Evolutionary conservation across 2,113 vertebrate species (phyloP).

Genomic region (Silurus glanis): DNA sequence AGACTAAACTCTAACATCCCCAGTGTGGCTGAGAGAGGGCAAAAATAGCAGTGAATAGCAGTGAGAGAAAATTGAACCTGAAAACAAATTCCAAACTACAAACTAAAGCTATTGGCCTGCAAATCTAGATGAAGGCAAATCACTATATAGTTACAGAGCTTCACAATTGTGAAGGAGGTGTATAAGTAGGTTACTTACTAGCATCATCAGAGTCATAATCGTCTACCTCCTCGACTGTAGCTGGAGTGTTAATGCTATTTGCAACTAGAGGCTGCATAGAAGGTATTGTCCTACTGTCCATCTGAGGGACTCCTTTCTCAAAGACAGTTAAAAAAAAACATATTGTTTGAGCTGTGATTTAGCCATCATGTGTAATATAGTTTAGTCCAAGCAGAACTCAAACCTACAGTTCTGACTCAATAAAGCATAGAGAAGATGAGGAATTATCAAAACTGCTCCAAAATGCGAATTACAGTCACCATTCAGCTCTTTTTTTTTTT

Average conservation of each 20-base stretch:
- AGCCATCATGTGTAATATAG: not conserved
- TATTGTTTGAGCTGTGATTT: not conserved
- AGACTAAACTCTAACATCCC: constrained; percentile 85
- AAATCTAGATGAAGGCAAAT: not conserved
- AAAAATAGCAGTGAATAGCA: not conserved
- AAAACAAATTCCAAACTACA: not conserved
- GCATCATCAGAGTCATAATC: constrained; percentile 85
- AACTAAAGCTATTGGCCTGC: not conserved
- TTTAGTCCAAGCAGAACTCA: not conserved
- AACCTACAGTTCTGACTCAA: not conserved
- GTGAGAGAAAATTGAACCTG: not conserved
- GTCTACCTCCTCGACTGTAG: constrained; percentile 74
- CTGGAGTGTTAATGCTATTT: not conserved
- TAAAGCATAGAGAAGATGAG: not conserved
- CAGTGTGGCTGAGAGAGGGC: constrained; percentile 72
- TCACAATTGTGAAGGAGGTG: constrained; percentile 6
- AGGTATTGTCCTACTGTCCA: constrained; percentile 61
- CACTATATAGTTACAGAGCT: constrained; percentile 4
- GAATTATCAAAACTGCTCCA: not conserved
- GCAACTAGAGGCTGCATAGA: constrained; percentile 51
- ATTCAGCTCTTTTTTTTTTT: not conserved
- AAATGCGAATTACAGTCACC: not conserved
- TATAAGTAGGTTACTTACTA: constrained; percentile 70
- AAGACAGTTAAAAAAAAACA: constrained; percentile 23
- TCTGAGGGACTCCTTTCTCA: constrained; percentile 26